Percentiles rank a stretch among this genome's conserved stretches.
phyloP scores from a whole-genome alignment of 2,888 invertebrate genomes.

The Oscheius myriophilus region DNA sequence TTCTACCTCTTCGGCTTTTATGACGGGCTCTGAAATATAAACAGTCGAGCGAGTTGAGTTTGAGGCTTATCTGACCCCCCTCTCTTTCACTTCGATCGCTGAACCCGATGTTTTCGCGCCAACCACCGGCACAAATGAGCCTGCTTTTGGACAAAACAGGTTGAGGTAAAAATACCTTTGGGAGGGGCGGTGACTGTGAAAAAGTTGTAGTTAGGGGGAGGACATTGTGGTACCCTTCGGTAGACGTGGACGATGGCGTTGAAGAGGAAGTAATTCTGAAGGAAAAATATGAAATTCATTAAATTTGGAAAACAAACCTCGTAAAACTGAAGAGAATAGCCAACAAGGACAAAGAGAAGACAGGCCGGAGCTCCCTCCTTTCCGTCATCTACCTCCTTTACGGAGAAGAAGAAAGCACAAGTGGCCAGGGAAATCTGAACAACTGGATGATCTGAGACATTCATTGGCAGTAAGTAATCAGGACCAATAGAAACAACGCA shows the following conservation, averaged over 20 bases:
- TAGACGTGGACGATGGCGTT: slow-evolving; percentile 44
- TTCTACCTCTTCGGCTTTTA: background rate
- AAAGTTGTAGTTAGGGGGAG: slow-evolving; percentile 40
- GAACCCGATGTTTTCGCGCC: no score
- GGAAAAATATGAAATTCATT: background rate
- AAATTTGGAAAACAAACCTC: slow-evolving; percentile 27
- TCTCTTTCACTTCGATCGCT: no score
- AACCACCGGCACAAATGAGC: no score
- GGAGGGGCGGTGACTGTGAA: slow-evolving; percentile 34
- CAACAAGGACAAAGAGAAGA: slow-evolving; percentile 36
- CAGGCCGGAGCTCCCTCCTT: slow-evolving; percentile 31
- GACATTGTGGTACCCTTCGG: slow-evolving; percentile 32
- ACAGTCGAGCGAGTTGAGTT: background rate
- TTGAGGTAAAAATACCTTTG: slow-evolving; percentile 2
- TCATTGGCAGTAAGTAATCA: no score
- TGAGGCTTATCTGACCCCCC: no score
- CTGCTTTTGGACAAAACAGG: no score
- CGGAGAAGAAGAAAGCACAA: slow-evolving; percentile 41
- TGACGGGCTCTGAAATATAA: background rate
- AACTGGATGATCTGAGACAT: background rate
- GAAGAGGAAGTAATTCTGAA: slow-evolving; percentile 51
- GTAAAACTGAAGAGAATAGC: slow-evolving; percentile 36
- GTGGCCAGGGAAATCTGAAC: slow-evolving; percentile 36
- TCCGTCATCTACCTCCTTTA: slow-evolving; percentile 41
- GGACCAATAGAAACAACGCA: no score